Percentiles rank a stretch among this genome's conserved stretches.
Evolutionary conservation across 2,888 invertebrate genomes (phyloP).

Genomic region (Hirtodrosophila histrioides): DNA sequence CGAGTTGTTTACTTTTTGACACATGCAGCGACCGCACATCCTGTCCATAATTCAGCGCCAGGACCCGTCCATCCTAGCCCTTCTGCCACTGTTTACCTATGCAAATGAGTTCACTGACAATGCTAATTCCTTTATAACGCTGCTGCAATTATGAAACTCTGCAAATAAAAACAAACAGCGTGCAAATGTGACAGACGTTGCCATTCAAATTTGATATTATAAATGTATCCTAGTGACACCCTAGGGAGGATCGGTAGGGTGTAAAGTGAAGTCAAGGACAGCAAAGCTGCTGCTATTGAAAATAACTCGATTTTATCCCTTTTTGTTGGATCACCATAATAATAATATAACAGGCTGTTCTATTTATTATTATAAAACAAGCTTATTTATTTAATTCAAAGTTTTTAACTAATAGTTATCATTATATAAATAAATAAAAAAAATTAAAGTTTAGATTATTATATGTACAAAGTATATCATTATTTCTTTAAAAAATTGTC

Average conservation of each 20-base stretch:
- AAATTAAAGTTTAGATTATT: too few species aligned
- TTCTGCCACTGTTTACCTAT: conserved; percentile 66
- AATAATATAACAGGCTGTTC: too few species aligned
- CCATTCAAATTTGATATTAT: conserved; percentile 1
- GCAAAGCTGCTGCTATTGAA: too few species aligned
- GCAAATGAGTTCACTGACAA: conserved; percentile 77
- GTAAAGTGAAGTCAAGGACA: too few species aligned
- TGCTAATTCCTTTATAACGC: conserved; percentile 51
- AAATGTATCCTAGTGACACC: neutral
- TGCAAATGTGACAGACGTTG: conserved; percentile 74
- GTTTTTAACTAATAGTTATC: too few species aligned
- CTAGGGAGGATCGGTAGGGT: neutral
- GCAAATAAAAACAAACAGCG: conserved; percentile 64
- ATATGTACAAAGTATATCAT: too few species aligned
- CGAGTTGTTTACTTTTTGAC: conserved; percentile 79
- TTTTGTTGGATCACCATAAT: too few species aligned
- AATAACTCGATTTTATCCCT: too few species aligned
- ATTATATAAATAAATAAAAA: too few species aligned
- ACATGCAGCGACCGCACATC: conserved; percentile 68
- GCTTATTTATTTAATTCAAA: too few species aligned
- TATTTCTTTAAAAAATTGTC: too few species aligned
- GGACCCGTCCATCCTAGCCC: conserved; percentile 4
- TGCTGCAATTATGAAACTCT: conserved; percentile 68
- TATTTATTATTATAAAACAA: too few species aligned
- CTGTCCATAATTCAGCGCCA: conserved; percentile 43